A percentile compares a stretch with the other conserved stretches of the same genome.
Conservation (phyloP, 2,888 invertebrate genomes). For the Timema podura region DNA sequence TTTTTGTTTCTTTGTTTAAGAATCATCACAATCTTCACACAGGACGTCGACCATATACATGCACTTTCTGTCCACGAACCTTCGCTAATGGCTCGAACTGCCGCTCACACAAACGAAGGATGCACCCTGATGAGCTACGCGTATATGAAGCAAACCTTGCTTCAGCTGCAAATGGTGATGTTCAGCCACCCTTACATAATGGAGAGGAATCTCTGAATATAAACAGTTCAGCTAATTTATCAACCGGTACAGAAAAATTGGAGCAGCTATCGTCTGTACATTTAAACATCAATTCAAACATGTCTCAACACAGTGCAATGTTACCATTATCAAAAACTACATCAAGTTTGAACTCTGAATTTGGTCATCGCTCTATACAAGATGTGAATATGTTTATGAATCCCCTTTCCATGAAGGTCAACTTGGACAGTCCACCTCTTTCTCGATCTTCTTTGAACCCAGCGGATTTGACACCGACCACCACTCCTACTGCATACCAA, state of each 20-base stretch:
- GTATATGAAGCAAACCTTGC: slow-evolving; percentile 35
- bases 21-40: slow-evolving; percentile 55
- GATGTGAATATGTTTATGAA: slow-evolving; percentile 13
- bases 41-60: slow-evolving; percentile 53
- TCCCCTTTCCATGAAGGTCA: slow-evolving; percentile 4
- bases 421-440: neutral
- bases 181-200: no score
- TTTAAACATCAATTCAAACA: slow-evolving; percentile 1
- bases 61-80: slow-evolving; percentile 54
- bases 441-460: neutral
- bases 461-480: neutral
- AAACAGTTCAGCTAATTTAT: neutral
- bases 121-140: slow-evolving; percentile 47
- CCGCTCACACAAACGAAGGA: slow-evolving; percentile 53
- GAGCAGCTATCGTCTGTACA: neutral
- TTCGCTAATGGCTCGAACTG: slow-evolving; percentile 55
- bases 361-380: slow-evolving; percentile 1
- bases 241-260: neutral
- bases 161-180: neutral
- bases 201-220: neutral
- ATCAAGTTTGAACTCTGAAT: slow-evolving; percentile 13
- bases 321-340: neutral
- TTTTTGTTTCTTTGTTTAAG: slow-evolving; percentile 38
- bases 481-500: neutral
- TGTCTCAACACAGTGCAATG: slow-evolving; percentile 5